phyloP scores from a whole-genome alignment of 2,888 invertebrate species.

The Opisthograptis luteolata region DNA sequence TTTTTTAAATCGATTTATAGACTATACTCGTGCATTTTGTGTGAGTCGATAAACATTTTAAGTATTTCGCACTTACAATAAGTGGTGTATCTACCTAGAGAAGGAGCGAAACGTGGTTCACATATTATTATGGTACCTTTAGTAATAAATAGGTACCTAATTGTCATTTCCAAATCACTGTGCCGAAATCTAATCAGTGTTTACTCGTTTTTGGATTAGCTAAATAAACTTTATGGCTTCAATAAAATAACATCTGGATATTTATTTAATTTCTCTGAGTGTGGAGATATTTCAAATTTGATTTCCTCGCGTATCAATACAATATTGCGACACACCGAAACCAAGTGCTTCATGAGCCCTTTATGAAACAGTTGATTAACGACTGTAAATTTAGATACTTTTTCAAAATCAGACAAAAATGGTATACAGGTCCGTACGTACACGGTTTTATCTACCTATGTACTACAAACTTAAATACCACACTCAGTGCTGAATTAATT shows the following conservation, averaged over 20 bases:
- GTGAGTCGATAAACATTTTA: neutral
- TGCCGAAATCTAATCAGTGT: neutral
- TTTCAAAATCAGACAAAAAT: no score
- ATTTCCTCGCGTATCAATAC: neutral
- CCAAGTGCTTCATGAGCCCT: slow-evolving; percentile 11
- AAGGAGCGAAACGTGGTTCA: neutral
- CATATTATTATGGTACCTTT: no score
- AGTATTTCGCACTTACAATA: neutral
- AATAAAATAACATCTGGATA: no score
- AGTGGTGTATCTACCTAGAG: neutral
- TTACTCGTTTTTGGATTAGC: no score
- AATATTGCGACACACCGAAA: neutral
- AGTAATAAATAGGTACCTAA: neutral
- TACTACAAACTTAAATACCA: no score
- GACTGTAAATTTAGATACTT: no score
- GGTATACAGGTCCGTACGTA: no score
- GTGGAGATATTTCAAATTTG: no score
- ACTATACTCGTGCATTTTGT: neutral
- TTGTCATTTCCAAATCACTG: neutral
- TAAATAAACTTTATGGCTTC: slow-evolving; percentile 2
- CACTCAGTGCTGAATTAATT: no score
- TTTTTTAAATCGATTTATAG: neutral
- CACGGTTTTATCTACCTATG: no score
- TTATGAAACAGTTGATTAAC: slow-evolving; percentile 4
- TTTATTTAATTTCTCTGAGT: no score